Conservation (phyloP, 2,797 vertebrate genomes). For the Sciurus vulgaris region DNA sequence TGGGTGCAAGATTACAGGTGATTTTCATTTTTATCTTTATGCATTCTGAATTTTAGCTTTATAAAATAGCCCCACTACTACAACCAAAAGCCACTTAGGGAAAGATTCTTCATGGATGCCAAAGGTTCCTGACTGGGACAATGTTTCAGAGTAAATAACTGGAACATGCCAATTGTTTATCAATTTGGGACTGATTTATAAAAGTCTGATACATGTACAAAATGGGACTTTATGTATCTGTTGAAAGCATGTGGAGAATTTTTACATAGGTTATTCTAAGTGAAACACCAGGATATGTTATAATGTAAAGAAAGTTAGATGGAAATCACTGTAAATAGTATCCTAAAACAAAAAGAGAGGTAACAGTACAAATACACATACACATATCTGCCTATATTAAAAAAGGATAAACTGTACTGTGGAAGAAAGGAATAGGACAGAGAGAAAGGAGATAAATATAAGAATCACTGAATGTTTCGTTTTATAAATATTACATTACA, state of each 20-base stretch:
- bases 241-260: neutral
- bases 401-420: neutral
- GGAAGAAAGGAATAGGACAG: neutral
- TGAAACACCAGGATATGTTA: too few relatives aligned
- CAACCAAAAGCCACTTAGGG: neutral
- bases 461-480: neutral
- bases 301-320: neutral
- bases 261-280: neutral
- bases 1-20: neutral
- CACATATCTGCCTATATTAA: neutral
- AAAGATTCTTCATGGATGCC: neutral
- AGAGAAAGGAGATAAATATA: neutral
- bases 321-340: neutral
- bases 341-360: neutral
- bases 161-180: neutral
- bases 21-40: conserved; percentile 7
- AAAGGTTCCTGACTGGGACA: neutral
- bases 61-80: neutral
- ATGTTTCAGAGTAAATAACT: neutral
- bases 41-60: neutral
- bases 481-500: conserved; percentile 11
- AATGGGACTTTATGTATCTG: neutral
- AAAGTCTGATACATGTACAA: neutral
- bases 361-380: neutral
- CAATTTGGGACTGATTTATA: neutral